phyloP scores from a whole-genome alignment of 1,140 invertebrate species.

The Drosophila tani region DNA sequence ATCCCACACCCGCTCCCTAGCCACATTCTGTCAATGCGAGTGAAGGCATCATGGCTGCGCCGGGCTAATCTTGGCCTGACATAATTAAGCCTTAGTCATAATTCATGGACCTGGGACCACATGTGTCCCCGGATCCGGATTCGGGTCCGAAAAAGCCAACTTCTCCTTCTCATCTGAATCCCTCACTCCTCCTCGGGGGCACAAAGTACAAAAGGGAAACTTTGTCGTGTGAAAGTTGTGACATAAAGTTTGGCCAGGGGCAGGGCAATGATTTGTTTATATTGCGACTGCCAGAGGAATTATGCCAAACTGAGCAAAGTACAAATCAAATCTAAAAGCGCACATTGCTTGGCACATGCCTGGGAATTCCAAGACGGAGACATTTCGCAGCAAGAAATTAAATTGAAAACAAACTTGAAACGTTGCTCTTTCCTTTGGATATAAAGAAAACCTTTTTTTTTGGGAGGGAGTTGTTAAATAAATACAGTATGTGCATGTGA shows the following conservation, averaged over 20 bases:
- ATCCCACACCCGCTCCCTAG: background rate
- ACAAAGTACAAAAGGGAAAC: conserved; percentile 39
- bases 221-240: conserved; percentile 66
- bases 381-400: conserved; percentile 7
- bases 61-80: conserved; percentile 49
- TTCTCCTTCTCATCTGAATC: background rate
- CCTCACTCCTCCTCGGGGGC: no score
- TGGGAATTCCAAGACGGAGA: conserved; percentile 21
- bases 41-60: conserved; percentile 22
- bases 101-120: conserved; percentile 50
- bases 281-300: conserved; percentile 52
- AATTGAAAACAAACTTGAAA: conserved; percentile 41
- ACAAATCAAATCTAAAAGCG: conserved; percentile 61
- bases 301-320: conserved; percentile 46
- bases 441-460: background rate
- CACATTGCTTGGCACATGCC: conserved; percentile 24
- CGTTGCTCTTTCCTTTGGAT: background rate
- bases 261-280: conserved; percentile 71
- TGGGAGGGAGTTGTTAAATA: background rate
- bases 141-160: conserved; percentile 3
- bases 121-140: conserved; percentile 21
- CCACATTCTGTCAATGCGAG: background rate
- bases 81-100: conserved; percentile 68
- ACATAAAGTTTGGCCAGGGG: conserved; percentile 50
- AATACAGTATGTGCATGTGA: background rate